These are phyloP conservation scores for Pollenia griseotomentosa DNA, from an alignment of 2,888 invertebrate genomes.

Conservation along the genomic window DNA sequence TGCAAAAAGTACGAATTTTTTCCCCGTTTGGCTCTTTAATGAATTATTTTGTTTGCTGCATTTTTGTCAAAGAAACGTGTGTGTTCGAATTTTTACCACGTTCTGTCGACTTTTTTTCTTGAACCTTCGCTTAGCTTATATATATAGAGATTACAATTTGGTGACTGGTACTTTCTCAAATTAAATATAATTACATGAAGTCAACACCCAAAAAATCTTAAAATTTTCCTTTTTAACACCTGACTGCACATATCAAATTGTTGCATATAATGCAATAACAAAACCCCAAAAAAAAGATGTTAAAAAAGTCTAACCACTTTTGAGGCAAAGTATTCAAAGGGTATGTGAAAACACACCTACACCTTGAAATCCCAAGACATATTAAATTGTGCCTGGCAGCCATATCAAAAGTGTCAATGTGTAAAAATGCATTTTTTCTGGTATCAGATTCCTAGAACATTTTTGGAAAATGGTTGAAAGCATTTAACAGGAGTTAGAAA, in stretches of 20 bases:
- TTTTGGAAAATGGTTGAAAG: background rate
- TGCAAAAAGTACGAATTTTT: too few relatives aligned
- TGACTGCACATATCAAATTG: background rate
- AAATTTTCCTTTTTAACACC: background rate
- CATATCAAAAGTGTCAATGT: background rate
- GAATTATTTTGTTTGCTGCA: too few relatives aligned
- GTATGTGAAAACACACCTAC: background rate
- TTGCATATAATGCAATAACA: background rate
- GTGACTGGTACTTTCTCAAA: background rate
- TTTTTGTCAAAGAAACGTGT: too few relatives aligned
- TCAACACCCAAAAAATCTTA: background rate
- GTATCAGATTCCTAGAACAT: background rate
- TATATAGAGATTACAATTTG: too few relatives aligned
- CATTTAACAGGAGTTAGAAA: background rate
- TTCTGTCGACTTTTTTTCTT: too few relatives aligned
- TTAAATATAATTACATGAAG: background rate
- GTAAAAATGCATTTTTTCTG: background rate
- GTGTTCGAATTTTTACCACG: too few relatives aligned
- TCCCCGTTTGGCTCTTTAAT: too few relatives aligned
- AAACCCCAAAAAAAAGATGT: too few relatives aligned
- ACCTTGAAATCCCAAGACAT: constrained; percentile 15
- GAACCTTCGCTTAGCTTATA: too few relatives aligned
- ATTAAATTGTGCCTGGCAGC: background rate
- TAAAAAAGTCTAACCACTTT: constrained; percentile 11
- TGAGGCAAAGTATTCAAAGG: background rate